Evolutionary conservation across 2,797 vertebrate genomes (phyloP).

Genomic region (Australoheros facetus): DNA sequence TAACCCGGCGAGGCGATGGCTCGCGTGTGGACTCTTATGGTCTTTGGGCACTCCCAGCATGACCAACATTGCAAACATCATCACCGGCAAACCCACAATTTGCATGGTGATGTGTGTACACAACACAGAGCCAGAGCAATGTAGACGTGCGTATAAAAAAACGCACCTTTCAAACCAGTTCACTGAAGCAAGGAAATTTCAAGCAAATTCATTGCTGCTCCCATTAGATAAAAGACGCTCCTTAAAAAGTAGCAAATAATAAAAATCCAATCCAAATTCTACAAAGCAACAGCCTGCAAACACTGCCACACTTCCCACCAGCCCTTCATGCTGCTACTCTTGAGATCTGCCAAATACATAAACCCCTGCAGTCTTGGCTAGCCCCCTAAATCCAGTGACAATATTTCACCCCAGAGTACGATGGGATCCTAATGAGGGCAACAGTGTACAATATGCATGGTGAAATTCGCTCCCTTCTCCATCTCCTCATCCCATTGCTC

Average conservation of each 20-base stretch:
- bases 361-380: constrained; percentile 55
- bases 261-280: constrained; percentile 30
- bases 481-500: constrained; percentile 52
- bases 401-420: constrained; percentile 45
- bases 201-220: background rate
- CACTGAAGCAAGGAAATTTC: background rate
- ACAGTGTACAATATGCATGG: constrained; percentile 53
- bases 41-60: constrained; percentile 71
- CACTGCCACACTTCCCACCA: constrained; percentile 36
- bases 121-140: background rate
- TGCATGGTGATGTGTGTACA: constrained; percentile 52
- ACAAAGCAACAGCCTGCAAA: constrained; percentile 28
- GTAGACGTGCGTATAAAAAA: background rate
- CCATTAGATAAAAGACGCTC: background rate
- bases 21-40: constrained; percentile 49
- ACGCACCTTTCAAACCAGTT: background rate
- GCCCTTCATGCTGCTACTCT: constrained; percentile 42
- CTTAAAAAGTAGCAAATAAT: constrained; percentile 21
- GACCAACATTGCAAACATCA: constrained; percentile 66
- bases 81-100: constrained; percentile 54
- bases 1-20: constrained; percentile 29
- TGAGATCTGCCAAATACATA: constrained; percentile 55
- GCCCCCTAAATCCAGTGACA: constrained; percentile 62
- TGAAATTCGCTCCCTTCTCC: constrained; percentile 60
- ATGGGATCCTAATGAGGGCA: constrained; percentile 73